Conservation (phyloP, 2,888 invertebrate species). For the Synanthedon tipuliformis region DNA sequence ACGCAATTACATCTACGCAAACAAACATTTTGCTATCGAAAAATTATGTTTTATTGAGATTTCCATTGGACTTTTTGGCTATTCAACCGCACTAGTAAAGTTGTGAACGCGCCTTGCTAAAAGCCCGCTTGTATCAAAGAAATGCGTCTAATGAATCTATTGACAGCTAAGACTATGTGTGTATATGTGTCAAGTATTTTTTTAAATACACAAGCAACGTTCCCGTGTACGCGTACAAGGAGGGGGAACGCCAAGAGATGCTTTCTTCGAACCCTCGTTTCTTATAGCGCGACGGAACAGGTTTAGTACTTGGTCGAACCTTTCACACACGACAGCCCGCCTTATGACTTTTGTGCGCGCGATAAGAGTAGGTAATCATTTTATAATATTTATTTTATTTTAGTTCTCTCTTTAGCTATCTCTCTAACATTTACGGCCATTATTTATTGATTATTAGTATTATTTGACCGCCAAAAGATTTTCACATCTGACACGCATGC, state of each 20-base stretch:
- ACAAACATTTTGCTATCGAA: conserved; percentile 11
- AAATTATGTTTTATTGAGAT: conserved; percentile 2
- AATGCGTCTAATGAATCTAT: conserved; percentile 68
- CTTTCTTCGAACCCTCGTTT: conserved; percentile 64
- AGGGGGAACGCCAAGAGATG: conserved; percentile 63
- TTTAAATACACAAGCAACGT: conserved; percentile 41
- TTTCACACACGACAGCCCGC: too few relatives aligned
- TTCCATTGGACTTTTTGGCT: conserved; percentile 11
- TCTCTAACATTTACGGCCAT: too few relatives aligned
- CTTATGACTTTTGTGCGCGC: too few relatives aligned
- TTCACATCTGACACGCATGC: too few relatives aligned
- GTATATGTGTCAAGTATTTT: conserved; percentile 44
- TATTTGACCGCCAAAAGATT: too few relatives aligned
- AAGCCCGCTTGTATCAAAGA: conserved; percentile 63
- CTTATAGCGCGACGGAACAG: conserved; percentile 35
- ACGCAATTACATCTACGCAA: conserved; percentile 59
- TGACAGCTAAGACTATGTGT: conserved; percentile 55
- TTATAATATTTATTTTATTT: too few relatives aligned
- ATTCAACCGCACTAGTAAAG: conserved; percentile 14
- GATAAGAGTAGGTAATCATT: too few relatives aligned
- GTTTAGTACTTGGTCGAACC: conserved; percentile 25
- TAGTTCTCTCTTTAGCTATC: too few relatives aligned
- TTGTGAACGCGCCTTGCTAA: conserved; percentile 41
- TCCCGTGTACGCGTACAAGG: conserved; percentile 39
- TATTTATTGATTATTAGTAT: too few relatives aligned